Evolutionary conservation across 2,888 invertebrate genomes (phyloP).

Genomic region (Acanthoscelides obtectus): DNA sequence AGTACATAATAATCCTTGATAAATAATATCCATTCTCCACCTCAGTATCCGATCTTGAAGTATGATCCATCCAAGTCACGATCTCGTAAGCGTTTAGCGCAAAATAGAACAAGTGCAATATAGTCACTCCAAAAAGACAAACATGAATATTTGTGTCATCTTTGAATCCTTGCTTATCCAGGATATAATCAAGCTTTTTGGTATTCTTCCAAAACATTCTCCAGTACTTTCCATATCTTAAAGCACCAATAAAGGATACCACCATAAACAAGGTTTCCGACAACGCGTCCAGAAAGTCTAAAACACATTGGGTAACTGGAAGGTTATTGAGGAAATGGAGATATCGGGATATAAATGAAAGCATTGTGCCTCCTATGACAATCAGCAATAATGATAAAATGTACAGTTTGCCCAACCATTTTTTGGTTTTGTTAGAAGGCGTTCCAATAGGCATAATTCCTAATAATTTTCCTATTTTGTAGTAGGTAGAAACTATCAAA

Average conservation of each 20-base stretch:
- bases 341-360: background rate
- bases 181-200: conserved; percentile 7
- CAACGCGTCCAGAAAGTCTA: conserved; percentile 12
- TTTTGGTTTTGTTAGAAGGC: background rate
- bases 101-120: conserved; percentile 10
- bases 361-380: background rate
- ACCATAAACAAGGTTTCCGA: conserved; percentile 15
- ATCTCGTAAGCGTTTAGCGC: conserved; percentile 11
- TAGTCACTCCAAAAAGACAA: conserved; percentile 3
- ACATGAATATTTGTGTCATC: background rate
- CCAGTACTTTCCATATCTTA: conserved; percentile 9
- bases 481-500: background rate
- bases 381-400: background rate
- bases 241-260: conserved; percentile 9
- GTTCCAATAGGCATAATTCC: background rate
- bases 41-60: background rate
- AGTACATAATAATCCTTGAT: conserved; percentile 18
- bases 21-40: conserved; percentile 17
- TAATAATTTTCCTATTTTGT: background rate
- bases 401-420: background rate
- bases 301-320: conserved; percentile 5
- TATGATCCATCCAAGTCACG: conserved; percentile 8
- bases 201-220: conserved; percentile 8
- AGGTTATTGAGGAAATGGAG: background rate
- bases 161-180: conserved; percentile 7